phyloP scores from a whole-genome alignment of 2,113 vertebrate genomes.

The Genyomyrus donnyi region DNA sequence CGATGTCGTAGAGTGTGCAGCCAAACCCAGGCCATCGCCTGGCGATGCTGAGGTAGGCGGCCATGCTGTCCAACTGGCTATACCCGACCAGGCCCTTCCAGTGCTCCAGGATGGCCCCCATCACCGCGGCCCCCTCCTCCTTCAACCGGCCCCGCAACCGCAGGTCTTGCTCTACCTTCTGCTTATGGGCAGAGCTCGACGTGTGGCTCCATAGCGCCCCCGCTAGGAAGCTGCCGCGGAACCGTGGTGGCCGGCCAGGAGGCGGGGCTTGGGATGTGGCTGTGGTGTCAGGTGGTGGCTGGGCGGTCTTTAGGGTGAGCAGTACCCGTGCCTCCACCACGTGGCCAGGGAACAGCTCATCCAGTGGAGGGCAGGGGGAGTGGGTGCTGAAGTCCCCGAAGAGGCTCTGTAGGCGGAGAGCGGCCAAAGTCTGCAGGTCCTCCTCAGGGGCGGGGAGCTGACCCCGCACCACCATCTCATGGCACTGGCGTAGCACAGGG shows the following conservation, averaged over 20 bases:
- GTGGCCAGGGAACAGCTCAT: conserved; percentile 67
- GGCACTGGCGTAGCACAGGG: conserved; percentile 58
- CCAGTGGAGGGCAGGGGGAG: conserved; percentile 66
- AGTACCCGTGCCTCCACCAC: conserved; percentile 63
- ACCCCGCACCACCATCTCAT: conserved; percentile 81
- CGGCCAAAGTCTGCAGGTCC: conserved; percentile 75
- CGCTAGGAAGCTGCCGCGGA: conserved; percentile 65
- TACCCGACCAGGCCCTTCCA: conserved; percentile 82
- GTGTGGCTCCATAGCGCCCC: conserved; percentile 73
- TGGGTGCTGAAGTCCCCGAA: conserved; percentile 78
- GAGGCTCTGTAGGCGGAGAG: conserved; percentile 77
- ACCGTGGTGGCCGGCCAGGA: conserved; percentile 52
- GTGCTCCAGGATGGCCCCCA: conserved; percentile 73
- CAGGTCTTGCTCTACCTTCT: conserved; percentile 68
- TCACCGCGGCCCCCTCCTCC: conserved; percentile 68
- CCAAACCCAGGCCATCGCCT: conserved; percentile 87
- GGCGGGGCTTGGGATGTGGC: conserved; percentile 40
- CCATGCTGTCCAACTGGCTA: conserved; percentile 77
- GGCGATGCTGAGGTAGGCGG: conserved; percentile 77
- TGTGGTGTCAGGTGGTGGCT: conserved; percentile 20
- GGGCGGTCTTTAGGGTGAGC: conserved; percentile 44
- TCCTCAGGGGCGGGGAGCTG: conserved; percentile 78
- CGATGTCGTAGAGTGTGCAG: conserved; percentile 84
- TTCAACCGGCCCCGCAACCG: conserved; percentile 61
- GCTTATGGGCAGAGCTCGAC: conserved; percentile 61